Evolutionary conservation across 2,113 vertebrate genomes (phyloP), one percentile per base, ranked within the genome.

Genomic region (Dunckerocampus dactyliophorus): DNA sequence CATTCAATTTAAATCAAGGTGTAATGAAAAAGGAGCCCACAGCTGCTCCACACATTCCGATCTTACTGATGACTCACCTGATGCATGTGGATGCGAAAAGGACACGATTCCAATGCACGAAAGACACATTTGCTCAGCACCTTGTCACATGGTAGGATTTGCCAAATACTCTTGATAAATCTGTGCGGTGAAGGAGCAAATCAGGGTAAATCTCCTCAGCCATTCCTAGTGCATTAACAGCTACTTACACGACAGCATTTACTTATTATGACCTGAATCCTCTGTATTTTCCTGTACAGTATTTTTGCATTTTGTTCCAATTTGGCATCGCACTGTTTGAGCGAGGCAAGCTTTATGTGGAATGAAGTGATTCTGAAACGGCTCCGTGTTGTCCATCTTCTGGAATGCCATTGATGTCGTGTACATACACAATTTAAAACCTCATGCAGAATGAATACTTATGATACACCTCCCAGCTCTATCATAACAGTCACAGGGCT

Each of bases 281-380:
- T 62, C 55, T 11, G 17, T 60, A 45, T 67, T 51, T 67, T 70
- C 2, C 21, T 51, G 21, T 15, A 7, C 2, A 8, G 6, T 55
- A 59, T 68, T 1, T 13, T 67, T n/a, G 39, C 46, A 22, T 37
- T 37, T 54, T 34, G 20, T 54, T 69, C 49, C 61, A 65, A 12
- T 21, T 70, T 63, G 59, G 64, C 45, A 63, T 15, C 16, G 2
- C 8, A 2, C 8, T 24, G 14, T 65, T 66, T 78, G 66, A 55
- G 72, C 64, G 20, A 69, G 60, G 57, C 21, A 21, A 69, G n/a
- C 42, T 42, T 54, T 9, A 11, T 39, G 63, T 66, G 51, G 63
- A 80, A 65, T 71, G 62, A 58, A 68, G 45, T 63, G 51, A 67
- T 79, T 75, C 68, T 62, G 55, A 64, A 45, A 37, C 47, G 28